Conservation (phyloP, 2,888 invertebrate genomes). For the Drosophila mimica region DNA sequence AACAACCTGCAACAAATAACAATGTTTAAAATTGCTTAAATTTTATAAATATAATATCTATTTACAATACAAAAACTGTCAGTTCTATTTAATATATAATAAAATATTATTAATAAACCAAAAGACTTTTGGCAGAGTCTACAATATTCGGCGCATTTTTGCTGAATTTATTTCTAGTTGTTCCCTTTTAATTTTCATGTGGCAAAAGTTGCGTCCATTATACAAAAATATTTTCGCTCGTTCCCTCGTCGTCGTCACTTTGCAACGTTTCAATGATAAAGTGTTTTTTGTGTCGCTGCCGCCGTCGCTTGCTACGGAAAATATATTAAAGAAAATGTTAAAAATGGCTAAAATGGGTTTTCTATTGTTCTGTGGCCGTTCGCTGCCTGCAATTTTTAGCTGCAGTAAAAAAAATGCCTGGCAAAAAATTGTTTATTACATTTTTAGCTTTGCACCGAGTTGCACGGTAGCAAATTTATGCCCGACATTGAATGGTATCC, state of each 20-base stretch:
- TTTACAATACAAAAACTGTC: neutral
- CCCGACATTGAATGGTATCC: constrained; percentile 68
- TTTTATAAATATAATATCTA: too few relatives aligned
- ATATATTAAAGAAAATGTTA: constrained; percentile 71
- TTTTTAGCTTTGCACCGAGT: constrained; percentile 50
- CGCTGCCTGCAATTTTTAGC: constrained; percentile 43
- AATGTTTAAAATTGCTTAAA: neutral
- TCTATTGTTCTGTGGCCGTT: constrained; percentile 63
- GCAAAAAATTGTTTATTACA: constrained; percentile 69
- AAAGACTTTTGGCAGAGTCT: constrained; percentile 24
- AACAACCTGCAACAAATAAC: neutral
- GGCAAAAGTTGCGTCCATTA: constrained; percentile 54
- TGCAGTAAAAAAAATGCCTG: constrained; percentile 56
- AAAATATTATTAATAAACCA: neutral
- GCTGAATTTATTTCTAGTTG: neutral
- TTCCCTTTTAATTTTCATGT: constrained; percentile 52
- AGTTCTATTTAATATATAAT: neutral
- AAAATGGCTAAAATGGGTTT: constrained; percentile 67
- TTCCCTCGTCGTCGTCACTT: constrained; percentile 49
- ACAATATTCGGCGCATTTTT: constrained; percentile 4
- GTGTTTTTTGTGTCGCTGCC: constrained; percentile 58
- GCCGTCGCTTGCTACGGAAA: constrained; percentile 41
- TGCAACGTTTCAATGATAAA: constrained; percentile 67
- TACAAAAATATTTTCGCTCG: constrained; percentile 55
- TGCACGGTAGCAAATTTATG: constrained; percentile 62